Evolutionary conservation across 1,140 invertebrate genomes (phyloP), one percentile per base, ranked within the genome.

Genomic region (Pogonognathellus flavescens): DNA sequence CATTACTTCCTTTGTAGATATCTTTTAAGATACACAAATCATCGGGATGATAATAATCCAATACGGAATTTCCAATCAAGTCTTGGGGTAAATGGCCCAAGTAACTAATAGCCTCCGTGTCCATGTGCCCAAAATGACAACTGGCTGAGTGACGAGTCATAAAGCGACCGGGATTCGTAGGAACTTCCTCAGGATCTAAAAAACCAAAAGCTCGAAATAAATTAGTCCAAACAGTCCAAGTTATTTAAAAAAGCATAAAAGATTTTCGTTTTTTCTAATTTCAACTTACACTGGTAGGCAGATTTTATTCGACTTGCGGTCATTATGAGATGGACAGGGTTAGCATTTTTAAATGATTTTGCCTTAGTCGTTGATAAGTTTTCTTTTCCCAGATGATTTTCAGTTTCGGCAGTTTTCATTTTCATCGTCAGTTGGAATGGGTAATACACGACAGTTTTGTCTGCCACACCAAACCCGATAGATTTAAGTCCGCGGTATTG

Each of bases 11-110:
- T 91, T 96, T 94, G 91, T 98, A 97, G 52, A 96, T 93, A 88
- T 95, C 94, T 90, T 95, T 95, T 66, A 98, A 91, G 87, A 94
- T 93, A 0, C 92, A 90, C 88, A 97, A 90, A 90, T 98, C 97
- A 88, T 96, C 95, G 0, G 96, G 95, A 91, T 97, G 96, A 90
- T 97, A 98, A 88, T 96, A 95, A 88, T 96, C 94, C 89, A 98
- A 94, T 10, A 97, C 93, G 50, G 95, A 95, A 87, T 93, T 93
- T 0, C 95, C 94, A 25, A 95, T 92, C 88, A 98, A 93, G 89
- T 98, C 96, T 90, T 98, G 96, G 0, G 97, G 97, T 80, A 97
- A 90, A 90, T 96, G 97, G 0, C 97, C 97, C 84, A 97, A 92
- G 88, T 95, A 95, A 16, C 94, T 93, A 0, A 97, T 94, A 13